phyloP scores from a whole-genome alignment of 2,113 vertebrate species.

The Scomber japonicus region DNA sequence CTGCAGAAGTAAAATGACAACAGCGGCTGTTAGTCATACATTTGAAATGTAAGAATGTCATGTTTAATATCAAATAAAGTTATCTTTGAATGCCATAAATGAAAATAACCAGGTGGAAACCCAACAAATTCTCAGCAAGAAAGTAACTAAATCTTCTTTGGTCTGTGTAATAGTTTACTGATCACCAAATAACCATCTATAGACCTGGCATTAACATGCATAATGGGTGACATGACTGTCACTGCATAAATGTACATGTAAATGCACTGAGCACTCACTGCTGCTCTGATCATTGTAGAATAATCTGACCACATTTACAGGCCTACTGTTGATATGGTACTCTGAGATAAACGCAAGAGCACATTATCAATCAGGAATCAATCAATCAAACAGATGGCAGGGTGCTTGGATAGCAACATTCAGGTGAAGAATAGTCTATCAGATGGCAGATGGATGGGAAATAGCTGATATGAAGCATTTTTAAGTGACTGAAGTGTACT shows the following conservation, averaged over 20 bases:
- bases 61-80: not conserved
- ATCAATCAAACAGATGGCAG: slow-evolving; percentile 76
- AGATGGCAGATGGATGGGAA: slow-evolving; percentile 29
- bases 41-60: not conserved
- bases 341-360: slow-evolving; percentile 1
- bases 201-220: not conserved
- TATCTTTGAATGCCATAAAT: not conserved
- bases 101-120: no score
- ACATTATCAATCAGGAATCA: slow-evolving; percentile 41
- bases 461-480: not conserved
- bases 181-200: not conserved
- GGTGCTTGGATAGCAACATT: slow-evolving; percentile 36
- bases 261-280: not conserved
- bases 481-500: not conserved
- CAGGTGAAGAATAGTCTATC: slow-evolving; percentile 15
- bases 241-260: not conserved
- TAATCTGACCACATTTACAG: no score
- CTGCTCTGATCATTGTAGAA: not conserved
- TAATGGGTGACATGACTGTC: not conserved
- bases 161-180: not conserved
- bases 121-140: not conserved
- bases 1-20: slow-evolving; percentile 74
- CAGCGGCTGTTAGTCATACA: slow-evolving; percentile 3
- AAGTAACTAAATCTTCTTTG: no score
- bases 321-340: not conserved